Evolutionary conservation across 1,140 invertebrate genomes (phyloP).

Genomic region (Pseudoatta argentina): DNA sequence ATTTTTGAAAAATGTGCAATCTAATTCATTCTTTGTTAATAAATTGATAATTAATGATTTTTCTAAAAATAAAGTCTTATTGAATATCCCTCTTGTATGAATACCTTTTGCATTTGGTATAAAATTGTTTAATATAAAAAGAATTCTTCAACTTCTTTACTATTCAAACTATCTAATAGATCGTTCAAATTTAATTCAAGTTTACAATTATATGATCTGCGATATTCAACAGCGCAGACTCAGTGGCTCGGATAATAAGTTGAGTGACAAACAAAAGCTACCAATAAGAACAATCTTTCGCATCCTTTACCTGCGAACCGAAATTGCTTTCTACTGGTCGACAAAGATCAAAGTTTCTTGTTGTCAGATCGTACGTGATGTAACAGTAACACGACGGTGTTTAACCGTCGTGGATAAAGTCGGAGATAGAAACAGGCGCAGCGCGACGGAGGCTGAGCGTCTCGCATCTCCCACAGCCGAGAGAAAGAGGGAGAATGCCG

Average conservation of each 20-base stretch:
- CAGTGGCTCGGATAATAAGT: background rate
- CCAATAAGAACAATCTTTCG: background rate
- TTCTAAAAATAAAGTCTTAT: too few species aligned
- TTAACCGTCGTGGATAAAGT: conserved; percentile 64
- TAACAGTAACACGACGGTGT: conserved; percentile 35
- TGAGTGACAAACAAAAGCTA: background rate
- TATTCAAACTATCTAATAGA: background rate
- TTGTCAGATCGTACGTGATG: conserved; percentile 27
- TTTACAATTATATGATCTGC: background rate
- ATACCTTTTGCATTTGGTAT: too few species aligned
- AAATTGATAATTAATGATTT: too few species aligned
- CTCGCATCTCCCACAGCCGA: conserved; percentile 15
- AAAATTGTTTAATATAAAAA: background rate
- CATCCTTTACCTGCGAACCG: background rate
- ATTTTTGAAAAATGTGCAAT: too few species aligned
- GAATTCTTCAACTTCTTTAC: background rate
- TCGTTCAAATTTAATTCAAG: background rate
- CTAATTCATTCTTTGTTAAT: too few species aligned
- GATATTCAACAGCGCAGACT: background rate
- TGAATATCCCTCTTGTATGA: too few species aligned
- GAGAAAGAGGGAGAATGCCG: conserved; percentile 29
- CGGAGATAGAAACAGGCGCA: conserved; percentile 48
- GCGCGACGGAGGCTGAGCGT: conserved; percentile 40
- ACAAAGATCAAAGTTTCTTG: conserved; percentile 21
- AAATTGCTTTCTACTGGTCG: background rate